A percentile compares a stretch with the other conserved stretches of the same genome.
These are phyloP conservation scores for Sebastes minor DNA, from an alignment of 2,797 vertebrate species.

Conservation along the genomic window DNA sequence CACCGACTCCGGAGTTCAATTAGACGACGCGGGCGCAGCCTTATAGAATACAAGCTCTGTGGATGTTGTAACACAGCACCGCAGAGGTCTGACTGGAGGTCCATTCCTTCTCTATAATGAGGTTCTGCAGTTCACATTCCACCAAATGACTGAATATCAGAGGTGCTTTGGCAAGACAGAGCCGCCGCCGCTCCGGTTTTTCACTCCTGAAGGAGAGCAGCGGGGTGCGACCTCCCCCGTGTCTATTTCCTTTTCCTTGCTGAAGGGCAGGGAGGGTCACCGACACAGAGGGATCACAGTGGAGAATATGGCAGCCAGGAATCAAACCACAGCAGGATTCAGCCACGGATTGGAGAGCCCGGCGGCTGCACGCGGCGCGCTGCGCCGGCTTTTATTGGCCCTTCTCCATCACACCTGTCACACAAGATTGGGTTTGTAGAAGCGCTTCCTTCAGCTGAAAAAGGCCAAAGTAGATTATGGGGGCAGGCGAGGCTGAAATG, in stretches of 20 bases:
- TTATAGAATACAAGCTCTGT: slow-evolving; percentile 21
- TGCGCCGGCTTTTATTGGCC: slow-evolving; percentile 75
- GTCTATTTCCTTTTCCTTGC: slow-evolving; percentile 64
- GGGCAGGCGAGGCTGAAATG: slow-evolving; percentile 69
- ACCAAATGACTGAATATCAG: slow-evolving; percentile 42
- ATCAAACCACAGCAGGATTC: slow-evolving; percentile 74
- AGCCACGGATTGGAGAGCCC: slow-evolving; percentile 66
- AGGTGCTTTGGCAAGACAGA: slow-evolving; percentile 37
- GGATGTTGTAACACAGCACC: slow-evolving; percentile 22
- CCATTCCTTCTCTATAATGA: slow-evolving; percentile 50
- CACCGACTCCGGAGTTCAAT: slow-evolving; percentile 52
- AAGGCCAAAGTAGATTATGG: slow-evolving; percentile 78
- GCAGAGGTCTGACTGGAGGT: slow-evolving; percentile 41
- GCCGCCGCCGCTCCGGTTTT: slow-evolving; percentile 20
- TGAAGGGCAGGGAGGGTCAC: slow-evolving; percentile 72
- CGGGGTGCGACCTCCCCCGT: slow-evolving; percentile 45
- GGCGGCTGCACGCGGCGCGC: slow-evolving; percentile 51
- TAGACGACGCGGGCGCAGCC: slow-evolving; percentile 23
- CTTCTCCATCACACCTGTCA: slow-evolving; percentile 81
- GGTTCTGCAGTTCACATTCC: slow-evolving; percentile 42
- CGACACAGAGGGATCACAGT: slow-evolving; percentile 67
- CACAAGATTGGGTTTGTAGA: slow-evolving; percentile 77
- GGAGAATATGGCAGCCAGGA: slow-evolving; percentile 70
- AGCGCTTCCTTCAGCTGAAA: slow-evolving; percentile 74
- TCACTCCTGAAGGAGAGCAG: slow-evolving; percentile 45